Evolutionary conservation across 2,797 vertebrate genomes (phyloP).

Genomic region (Adelosebastes latens): DNA sequence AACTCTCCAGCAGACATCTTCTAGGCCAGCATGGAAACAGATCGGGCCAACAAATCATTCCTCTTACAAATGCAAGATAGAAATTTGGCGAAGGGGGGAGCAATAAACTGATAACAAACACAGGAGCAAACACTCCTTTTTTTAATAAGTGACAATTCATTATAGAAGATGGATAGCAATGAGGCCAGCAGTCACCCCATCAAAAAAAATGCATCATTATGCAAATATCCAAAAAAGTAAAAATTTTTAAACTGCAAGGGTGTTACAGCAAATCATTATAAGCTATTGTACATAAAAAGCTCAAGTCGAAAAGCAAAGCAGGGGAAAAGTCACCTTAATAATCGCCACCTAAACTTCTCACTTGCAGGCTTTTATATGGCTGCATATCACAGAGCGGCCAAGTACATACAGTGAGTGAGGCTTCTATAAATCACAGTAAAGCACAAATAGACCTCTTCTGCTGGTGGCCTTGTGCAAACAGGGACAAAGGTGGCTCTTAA

Average conservation of each 20-base stretch:
- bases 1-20: slow-evolving; percentile 11
- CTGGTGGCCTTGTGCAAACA: slow-evolving; percentile 57
- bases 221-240: background rate
- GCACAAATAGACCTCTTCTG: slow-evolving; percentile 59
- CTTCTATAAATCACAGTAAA: slow-evolving; percentile 70
- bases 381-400: slow-evolving; percentile 55
- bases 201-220: slow-evolving; percentile 20
- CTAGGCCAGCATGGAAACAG: slow-evolving; percentile 19
- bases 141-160: slow-evolving; percentile 17
- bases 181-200: background rate
- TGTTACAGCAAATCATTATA: slow-evolving; percentile 24
- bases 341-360: slow-evolving; percentile 55
- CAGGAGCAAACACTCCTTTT: background rate
- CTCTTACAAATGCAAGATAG: background rate
- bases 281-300: slow-evolving; percentile 35
- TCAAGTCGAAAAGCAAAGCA: slow-evolving; percentile 39
- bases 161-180: background rate
- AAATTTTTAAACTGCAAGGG: background rate
- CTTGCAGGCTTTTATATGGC: slow-evolving; percentile 64
- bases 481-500: slow-evolving; percentile 62
- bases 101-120: slow-evolving; percentile 28
- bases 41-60: slow-evolving; percentile 10
- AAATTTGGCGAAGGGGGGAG: slow-evolving; percentile 13
- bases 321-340: slow-evolving; percentile 48
- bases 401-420: slow-evolving; percentile 38